Base-by-base conservation (phyloP, 2,888 invertebrate species). In the Orthonevra nobilis region DNA sequence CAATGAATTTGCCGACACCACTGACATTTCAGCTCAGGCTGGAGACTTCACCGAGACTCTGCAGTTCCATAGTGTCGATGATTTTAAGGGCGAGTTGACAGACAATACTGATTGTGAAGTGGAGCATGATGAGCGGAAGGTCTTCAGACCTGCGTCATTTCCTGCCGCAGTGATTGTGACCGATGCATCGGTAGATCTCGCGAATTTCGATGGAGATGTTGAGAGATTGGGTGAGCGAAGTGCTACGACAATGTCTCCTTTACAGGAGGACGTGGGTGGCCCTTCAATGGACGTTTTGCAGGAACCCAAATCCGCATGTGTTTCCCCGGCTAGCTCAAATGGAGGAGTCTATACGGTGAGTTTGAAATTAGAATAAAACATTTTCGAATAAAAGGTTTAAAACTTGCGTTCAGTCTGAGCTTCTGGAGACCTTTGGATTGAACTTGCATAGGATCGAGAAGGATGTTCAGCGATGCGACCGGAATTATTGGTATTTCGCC, bases 381-480 rank as follows among this genome's bases (percentile, higher is more conserved):
- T 23, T 23, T 23, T 3, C 23, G n/a, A n/a, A n/a, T n/a, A n/a
- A n/a, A n/a, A n/a, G n/a, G 3, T 23, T 23, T 23, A 5, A 23
- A 23, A 23, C 23, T 23, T 23, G 23, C 23, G 5, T 23, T 40
- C 89, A 97, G 95, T 93, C 92, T 84, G 97, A 97, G 86, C 88
- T 97, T 46, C 89, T 97, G 81, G 96, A 96, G 84, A 92, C 92
- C 30, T 96, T 96, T 83, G 96, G 96, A 0, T 87, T 97, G 54
- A 98, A 98, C 85, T 89, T 98, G 17, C 97, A 98, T 87, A 92
- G 98, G 36, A 98, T 98, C 82, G 98, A 98, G 86, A 98, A 98
- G 87, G 98, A 98, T 87, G 98, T 98, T 0, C 97, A 97, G 87
- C 90, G 98, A 68, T 98, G 98, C 88, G 98, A 98, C 89, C 91